Evolutionary conservation across 64 coral and sea anemone species (phyloP), one percentile per base, ranked within the genome.

Genomic region (Dendrophyllia cribrosa): DNA sequence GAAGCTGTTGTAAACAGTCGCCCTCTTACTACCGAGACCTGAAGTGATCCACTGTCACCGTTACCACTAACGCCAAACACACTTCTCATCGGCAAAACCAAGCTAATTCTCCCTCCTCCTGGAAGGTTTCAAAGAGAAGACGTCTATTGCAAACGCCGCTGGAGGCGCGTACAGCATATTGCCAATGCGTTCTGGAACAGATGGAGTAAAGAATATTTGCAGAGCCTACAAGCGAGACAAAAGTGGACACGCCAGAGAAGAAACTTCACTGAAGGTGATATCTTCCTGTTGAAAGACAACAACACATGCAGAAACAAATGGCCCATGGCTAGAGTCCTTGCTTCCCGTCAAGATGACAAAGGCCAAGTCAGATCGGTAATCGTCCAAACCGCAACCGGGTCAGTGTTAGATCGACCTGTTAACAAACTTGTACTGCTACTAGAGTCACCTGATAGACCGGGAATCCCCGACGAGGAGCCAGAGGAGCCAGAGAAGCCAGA

Each of bases 131-230:
- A 66, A 85, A 43, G 16, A 9, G 83, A 70, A 34, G 34, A 34
- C 20, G 10, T 60, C 23, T 80, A 58, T 58, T 80, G 63, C 34
- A 86, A 25, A 69, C 19, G 43, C 26, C 25, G 62, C 8, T 86
- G 23, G 81, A 63, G 61, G 47, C 61, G 59, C 46, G 25, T 85
- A 47, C 81, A 85, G 48, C 59, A 85, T 85, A 48, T 66, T 43
- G 51, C 51, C 22, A 75, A 93, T 48, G 74, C 66, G 19, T 78
- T 65, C 17, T 85, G 25, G 62, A 19, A 70, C 48, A 52, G 83
- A 10, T 86, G 66, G 66, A 86, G 69, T 13, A 86, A 51, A 66
- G 82, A 85, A 45, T 85, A 85, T 51, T 69, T 83, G 10, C 82
- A 85, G 62, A 85, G 66, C 63, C 12, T 67, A 48, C 72, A 89